These are phyloP conservation scores for Agrypnia vestita DNA, from an alignment of 1,140 invertebrate genomes.

Conservation along the genomic window DNA sequence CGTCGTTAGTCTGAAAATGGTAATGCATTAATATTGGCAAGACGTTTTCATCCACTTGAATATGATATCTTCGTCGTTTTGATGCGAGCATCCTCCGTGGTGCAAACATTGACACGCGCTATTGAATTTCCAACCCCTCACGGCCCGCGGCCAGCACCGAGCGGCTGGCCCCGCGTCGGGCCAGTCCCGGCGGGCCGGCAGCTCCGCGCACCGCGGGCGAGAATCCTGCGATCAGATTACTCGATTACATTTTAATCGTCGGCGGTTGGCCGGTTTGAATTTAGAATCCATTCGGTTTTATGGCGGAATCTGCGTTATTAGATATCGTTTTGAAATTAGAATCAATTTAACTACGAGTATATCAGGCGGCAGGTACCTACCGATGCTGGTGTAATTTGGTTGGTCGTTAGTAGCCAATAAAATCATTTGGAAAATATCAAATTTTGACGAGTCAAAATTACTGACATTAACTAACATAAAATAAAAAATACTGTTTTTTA, in stretches of 20 bases:
- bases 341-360: slow-evolving; percentile 19
- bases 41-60: not conserved
- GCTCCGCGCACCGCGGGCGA: not conserved
- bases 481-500: no score
- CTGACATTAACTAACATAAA: no score
- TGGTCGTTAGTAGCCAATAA: no score
- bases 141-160: not conserved
- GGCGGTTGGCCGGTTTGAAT: slow-evolving; percentile 11
- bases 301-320: slow-evolving; percentile 21
- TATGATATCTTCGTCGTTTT: slow-evolving; percentile 14
- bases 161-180: not conserved
- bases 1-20: no score
- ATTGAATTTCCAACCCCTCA: slow-evolving; percentile 20
- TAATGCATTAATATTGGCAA: no score
- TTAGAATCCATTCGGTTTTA: slow-evolving; percentile 32
- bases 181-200: not conserved
- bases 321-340: slow-evolving; percentile 26
- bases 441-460: no score
- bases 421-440: no score
- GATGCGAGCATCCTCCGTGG: not conserved
- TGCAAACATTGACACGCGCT: slow-evolving; percentile 11
- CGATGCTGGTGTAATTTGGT: no score
- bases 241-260: slow-evolving; percentile 30
- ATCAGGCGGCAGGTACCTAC: not conserved
- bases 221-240: slow-evolving; percentile 34